Percentiles rank a stretch among this genome's conserved stretches.
These are phyloP conservation scores for Gonioctena quinquepunctata DNA, from an alignment of 1,140 invertebrate genomes.

Conservation along the genomic window DNA sequence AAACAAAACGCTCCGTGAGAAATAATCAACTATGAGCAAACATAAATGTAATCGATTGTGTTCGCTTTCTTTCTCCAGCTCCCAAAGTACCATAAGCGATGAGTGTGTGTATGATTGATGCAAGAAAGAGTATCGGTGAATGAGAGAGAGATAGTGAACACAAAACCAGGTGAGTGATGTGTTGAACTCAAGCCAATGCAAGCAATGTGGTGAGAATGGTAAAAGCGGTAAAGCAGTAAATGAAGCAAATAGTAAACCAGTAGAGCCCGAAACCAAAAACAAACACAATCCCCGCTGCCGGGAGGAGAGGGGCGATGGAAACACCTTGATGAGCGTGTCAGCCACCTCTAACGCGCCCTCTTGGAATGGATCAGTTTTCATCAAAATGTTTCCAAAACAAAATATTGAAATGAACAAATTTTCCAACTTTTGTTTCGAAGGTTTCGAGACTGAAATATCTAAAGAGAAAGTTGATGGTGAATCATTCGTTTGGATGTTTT, in stretches of 20 bases:
- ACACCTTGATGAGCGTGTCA: slow-evolving; percentile 59
- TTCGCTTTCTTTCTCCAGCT: slow-evolving; percentile 44
- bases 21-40: slow-evolving; percentile 42
- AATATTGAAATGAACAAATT: background rate
- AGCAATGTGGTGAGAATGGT: slow-evolving; percentile 38
- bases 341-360: slow-evolving; percentile 44
- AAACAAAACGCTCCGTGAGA: slow-evolving; percentile 55
- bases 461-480: background rate
- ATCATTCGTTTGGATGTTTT: slow-evolving; percentile 4
- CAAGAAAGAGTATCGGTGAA: slow-evolving; percentile 18
- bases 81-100: slow-evolving; percentile 2
- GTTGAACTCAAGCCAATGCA: slow-evolving; percentile 38
- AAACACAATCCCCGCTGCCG: slow-evolving; percentile 51
- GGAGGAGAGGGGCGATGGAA: slow-evolving; percentile 51
- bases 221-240: slow-evolving; percentile 40
- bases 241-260: slow-evolving; percentile 42
- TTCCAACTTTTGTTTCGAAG: slow-evolving; percentile 8
- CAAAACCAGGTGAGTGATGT: slow-evolving; percentile 38
- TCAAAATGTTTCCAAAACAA: slow-evolving; percentile 59
- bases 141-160: slow-evolving; percentile 45
- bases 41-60: slow-evolving; percentile 40
- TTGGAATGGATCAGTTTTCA: slow-evolving; percentile 37
- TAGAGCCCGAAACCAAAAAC: slow-evolving; percentile 48
- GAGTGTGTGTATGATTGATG: slow-evolving; percentile 5
- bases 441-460: background rate